Base-by-base conservation (phyloP, 1,140 invertebrate genomes). In the Phymorhynchus buccinoides region DNA sequence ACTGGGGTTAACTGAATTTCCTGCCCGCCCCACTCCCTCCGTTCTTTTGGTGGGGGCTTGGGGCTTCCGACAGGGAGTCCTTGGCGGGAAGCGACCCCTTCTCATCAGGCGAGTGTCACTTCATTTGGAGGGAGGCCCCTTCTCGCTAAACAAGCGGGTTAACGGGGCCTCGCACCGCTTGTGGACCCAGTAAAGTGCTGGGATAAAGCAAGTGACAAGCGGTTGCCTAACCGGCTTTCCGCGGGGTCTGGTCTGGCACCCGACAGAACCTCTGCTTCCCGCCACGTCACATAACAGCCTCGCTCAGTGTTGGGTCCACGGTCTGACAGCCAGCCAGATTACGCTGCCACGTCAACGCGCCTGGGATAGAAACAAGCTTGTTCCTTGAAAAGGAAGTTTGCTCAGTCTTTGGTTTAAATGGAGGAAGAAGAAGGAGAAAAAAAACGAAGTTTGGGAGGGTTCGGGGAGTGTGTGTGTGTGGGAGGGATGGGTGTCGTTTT, bases 1-100 rank as follows among this genome's bases (percentile, higher is more conserved):
- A 80, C 84, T 85, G 79, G 84, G 78, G 84, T 82, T 85, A 85
- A 85, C 71, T 85, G 84, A 77, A 85, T 85, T 85, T 84, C 71
- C 84, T 56, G 35, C 44, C 68, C 16, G 66, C 71, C 39, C 35
- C 44, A 41, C 52, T 56, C n/a, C 77, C n/a, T 42, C 39, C 37
- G 66, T 62, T 62, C 81, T 68, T 68, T 41, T 62, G 56, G 37
- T 16, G 44, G 77, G 56, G 66, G 56, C 81, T 44, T 42, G 9
- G 44, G 37, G 37, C 66, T 42, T 82, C 80, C 62, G 39, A 66
- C 27, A 22, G 41, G 30, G 66, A 37, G 44, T 22, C 27, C 66
- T 16, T 32, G 62, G 3, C 14, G 16, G 14, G 7, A 30, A 1
- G 4, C 66, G 35, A 66, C 81, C 81, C 62, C 41, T n/a, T 39